phyloP scores from a whole-genome alignment of 2,888 invertebrate species.

The Thyatira batis region DNA sequence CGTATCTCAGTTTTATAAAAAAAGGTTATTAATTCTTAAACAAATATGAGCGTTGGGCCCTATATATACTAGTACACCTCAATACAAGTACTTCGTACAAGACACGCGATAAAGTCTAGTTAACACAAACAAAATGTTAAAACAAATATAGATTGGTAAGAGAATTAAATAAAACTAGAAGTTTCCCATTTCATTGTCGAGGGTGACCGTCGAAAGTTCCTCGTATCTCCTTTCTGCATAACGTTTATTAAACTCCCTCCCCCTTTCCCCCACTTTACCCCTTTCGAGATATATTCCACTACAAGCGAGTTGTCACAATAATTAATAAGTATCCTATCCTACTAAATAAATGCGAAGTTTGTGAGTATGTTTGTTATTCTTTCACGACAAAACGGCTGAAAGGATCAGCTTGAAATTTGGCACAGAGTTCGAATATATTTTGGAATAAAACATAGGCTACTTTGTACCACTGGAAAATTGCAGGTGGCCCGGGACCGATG shows the following conservation, averaged over 20 bases:
- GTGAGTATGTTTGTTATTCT: no score
- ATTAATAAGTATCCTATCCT: no score
- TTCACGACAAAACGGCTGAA: no score
- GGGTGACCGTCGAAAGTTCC: not conserved
- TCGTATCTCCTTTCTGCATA: constrained; percentile 3
- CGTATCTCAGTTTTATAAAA: no score
- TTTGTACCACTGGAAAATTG: no score
- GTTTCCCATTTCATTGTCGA: not conserved
- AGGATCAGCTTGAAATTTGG: no score
- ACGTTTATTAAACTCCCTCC: not conserved
- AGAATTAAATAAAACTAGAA: not conserved
- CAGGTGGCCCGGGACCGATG: no score
- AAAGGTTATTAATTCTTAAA: no score
- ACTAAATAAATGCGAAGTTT: no score
- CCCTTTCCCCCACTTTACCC: not conserved
- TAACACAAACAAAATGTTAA: not conserved
- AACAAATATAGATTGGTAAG: not conserved
- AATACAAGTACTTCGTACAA: not conserved
- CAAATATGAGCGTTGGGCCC: no score
- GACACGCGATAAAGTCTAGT: not conserved
- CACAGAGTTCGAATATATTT: no score
- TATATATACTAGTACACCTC: not conserved
- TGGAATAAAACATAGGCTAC: no score
- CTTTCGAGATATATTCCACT: not conserved
- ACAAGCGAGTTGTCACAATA: not conserved